These are phyloP conservation scores for Marronus borbonicus DNA, from an alignment of 2,888 invertebrate species.

Conservation along the genomic window DNA sequence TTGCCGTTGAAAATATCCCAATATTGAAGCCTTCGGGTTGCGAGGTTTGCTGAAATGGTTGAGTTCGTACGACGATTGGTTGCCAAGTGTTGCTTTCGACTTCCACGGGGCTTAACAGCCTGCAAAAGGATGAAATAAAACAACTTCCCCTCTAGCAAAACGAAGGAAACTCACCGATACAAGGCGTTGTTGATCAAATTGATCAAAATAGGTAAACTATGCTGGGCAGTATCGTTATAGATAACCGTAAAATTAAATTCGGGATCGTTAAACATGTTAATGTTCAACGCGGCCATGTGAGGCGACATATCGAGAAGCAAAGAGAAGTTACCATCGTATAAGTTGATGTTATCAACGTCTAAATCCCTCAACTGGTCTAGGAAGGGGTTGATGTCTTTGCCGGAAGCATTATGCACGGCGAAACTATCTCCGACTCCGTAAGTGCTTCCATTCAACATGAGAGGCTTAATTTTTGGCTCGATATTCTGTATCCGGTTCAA, in stretches of 20 bases:
- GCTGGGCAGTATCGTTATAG: constrained; percentile 86
- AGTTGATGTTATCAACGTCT: constrained; percentile 68
- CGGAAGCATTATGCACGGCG: constrained; percentile 76
- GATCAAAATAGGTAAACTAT: constrained; percentile 83
- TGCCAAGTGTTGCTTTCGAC: constrained; percentile 67
- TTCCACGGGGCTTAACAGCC: constrained; percentile 52
- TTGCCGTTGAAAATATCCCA: constrained; percentile 81
- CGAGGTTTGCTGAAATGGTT: constrained; percentile 83
- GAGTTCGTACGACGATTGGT: constrained; percentile 78
- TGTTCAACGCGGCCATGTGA: constrained; percentile 79
- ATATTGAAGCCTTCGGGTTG: constrained; percentile 82
- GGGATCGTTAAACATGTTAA: constrained; percentile 72
- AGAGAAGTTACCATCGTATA: constrained; percentile 80
- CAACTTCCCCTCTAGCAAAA: background rate
- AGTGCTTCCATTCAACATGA: constrained; percentile 76
- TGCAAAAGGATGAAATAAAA: background rate
- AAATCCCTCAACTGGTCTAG: constrained; percentile 63
- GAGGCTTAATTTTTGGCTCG: constrained; percentile 76
- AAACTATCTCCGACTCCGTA: constrained; percentile 74
- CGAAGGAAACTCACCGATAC: constrained; percentile 72
- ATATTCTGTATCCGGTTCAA: constrained; percentile 76
- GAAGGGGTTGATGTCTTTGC: constrained; percentile 65
- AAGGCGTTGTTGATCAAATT: constrained; percentile 82
- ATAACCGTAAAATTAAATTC: constrained; percentile 76
- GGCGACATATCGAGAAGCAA: constrained; percentile 76